Evolutionary conservation across 1,140 invertebrate genomes (phyloP).

Genomic region (Drosophila murphyi): DNA sequence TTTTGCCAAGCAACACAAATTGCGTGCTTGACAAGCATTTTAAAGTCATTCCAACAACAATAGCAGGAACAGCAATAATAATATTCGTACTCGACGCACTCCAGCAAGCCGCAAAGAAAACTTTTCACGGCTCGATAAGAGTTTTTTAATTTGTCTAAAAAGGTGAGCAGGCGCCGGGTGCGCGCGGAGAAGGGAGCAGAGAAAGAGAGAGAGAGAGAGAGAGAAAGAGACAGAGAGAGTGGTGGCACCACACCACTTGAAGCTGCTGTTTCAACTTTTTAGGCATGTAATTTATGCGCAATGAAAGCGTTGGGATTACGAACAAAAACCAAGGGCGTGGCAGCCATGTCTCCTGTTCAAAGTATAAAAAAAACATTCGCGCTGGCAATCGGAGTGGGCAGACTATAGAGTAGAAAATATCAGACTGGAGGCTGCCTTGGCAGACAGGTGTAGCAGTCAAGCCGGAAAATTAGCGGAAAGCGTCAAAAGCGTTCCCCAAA

Average conservation of each 20-base stretch:
- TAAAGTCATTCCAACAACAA: slow-evolving; percentile 48
- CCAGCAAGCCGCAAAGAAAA: slow-evolving; percentile 62
- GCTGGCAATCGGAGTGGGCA: not conserved
- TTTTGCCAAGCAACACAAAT: slow-evolving; percentile 45
- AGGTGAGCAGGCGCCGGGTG: slow-evolving; percentile 26
- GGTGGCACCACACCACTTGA: not conserved
- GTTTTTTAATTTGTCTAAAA: slow-evolving; percentile 83
- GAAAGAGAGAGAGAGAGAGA: too few relatives aligned
- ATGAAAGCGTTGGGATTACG: slow-evolving; percentile 79
- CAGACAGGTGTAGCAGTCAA: slow-evolving; percentile 78
- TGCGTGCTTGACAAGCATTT: slow-evolving; percentile 64
- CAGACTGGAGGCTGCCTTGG: slow-evolving; percentile 23
- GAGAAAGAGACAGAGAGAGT: too few relatives aligned
- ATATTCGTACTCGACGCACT: slow-evolving; percentile 35
- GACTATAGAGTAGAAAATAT: not conserved
- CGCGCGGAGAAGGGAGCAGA: not conserved
- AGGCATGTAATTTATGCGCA: slow-evolving; percentile 78
- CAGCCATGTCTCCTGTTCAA: slow-evolving; percentile 17
- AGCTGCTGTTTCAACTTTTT: slow-evolving; percentile 57
- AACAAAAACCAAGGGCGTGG: slow-evolving; percentile 41
- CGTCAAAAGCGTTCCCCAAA: slow-evolving; percentile 80
- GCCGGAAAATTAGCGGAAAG: slow-evolving; percentile 82
- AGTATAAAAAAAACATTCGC: slow-evolving; percentile 21
- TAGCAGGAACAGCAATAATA: slow-evolving; percentile 35
- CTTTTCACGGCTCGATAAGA: slow-evolving; percentile 76